Evolutionary conservation across 2,797 vertebrate species (phyloP), one percentile per base, ranked within the genome.

Genomic region (Natrix natrix): DNA sequence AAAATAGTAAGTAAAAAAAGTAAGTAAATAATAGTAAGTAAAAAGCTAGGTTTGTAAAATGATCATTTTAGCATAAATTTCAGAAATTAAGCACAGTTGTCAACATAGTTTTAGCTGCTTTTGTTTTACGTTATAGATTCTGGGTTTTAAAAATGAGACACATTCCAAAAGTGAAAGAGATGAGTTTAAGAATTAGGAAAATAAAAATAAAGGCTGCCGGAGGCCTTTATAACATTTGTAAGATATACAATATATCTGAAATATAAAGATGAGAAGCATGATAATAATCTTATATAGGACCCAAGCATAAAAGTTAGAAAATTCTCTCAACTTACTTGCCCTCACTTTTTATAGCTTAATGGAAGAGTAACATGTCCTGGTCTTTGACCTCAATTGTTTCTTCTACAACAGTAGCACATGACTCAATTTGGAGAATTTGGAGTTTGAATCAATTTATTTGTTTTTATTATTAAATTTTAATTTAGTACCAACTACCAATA

Each of bases 71-170:
- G 94, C 94, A 96, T 94, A 92, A 95, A 90, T 90, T 95, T 95
- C 95, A 37, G 92, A 95, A 96, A 94, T 94, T 96, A 97, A 96
- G 94, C 59, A 91, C 92, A 93, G 91, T 90, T 88, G 91, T 95
- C 95, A 95, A 92, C 92, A 96, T 69, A 95, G 96, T 97, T 96
- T 96, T 92, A 87, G 87, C 89, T 95, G 94, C 95, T 94, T 94
- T 94, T 93, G 87, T 96, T 96, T 96, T 96, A 93, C 94, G 95
- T 95, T 92, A 66, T 92, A 95, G 95, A 95, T 95, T 93, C 95
- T 96, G 96, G 94, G 95, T 95, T 89, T 54, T 28, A 91, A 54
- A 96, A 94, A 91, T 94, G 55, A 94, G 93, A 60, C 86, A 43
- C 95, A 94, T 91, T 90, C 66, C 69, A 52, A 92, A 93, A 60